Base-by-base conservation (phyloP, 2,888 invertebrate species). In the Spialia ferax region DNA sequence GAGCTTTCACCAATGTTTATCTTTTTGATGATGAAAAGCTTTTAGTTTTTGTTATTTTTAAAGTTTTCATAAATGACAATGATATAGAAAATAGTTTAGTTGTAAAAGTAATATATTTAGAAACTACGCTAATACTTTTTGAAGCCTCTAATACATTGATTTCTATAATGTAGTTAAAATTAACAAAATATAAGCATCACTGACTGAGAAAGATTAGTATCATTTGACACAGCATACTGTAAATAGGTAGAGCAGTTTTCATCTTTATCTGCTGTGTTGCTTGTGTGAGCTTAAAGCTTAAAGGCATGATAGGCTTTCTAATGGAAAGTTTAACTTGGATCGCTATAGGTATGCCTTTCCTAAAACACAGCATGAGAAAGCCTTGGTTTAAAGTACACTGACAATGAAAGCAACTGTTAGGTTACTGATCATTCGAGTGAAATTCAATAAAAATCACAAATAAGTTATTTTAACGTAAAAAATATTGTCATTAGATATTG, bases 61-160 rank as follows among this genome's bases (percentile, higher is more conserved):
- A 48, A n/a, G 18, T 29, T 29, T 48, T 48, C 20, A 20, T 60
- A 26, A 60, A 18, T 26, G 29, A 48, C 32, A 13, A 35, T 52
- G 15, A 50, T 20, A 35, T 60, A 48, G n/a, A 45, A 62, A 22
- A 52, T 52, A 52, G 50, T 18, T 26, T 62, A 52, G 50, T 32
- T 22, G 2, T 10, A 15, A 13, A 61, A 1, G 0, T 7, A 22
- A 35, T 35, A 13, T 57, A 35, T 7, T 23, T 50, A 15, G 50
- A 52, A 38, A 20, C 11, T 35, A 3, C 13, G 35, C n/a, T n/a
- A n/a, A 8, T 32, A 32, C 2, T 18, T 42, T 57, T 57, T 38
- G 35, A 32, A 20, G 23, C 29, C 15, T 48, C n/a, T 26, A 6
- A 15, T n/a, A 22, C 48, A 32, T 61, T 13, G 48, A 23, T 48